phyloP scores from a whole-genome alignment of 2,797 vertebrate genomes.

The Lutjanus argentimaculatus region DNA sequence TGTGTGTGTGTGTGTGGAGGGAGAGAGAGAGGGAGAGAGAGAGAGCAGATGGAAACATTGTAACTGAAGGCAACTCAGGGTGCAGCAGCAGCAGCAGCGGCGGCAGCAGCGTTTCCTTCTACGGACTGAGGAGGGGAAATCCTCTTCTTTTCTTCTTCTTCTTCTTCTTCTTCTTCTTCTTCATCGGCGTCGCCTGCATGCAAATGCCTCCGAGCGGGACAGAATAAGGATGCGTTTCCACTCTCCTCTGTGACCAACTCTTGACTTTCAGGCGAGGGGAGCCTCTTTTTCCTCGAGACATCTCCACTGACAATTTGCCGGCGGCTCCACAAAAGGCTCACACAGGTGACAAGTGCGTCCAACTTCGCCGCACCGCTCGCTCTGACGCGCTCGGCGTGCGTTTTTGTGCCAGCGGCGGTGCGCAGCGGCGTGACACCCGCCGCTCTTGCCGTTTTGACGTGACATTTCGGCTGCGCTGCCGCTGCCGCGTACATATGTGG shows the following conservation, averaged over 20 bases:
- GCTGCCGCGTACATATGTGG: constrained; percentile 39
- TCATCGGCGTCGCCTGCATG: constrained; percentile 55
- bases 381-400: constrained; percentile 42
- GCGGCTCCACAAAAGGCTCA: constrained; percentile 42
- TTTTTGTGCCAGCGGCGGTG: constrained; percentile 31
- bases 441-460: constrained; percentile 34
- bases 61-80: constrained; percentile 62
- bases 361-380: constrained; percentile 50
- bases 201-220: constrained; percentile 41
- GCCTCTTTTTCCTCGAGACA: constrained; percentile 7
- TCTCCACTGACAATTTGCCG: constrained; percentile 19
- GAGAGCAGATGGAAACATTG: constrained; percentile 53
- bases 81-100: constrained; percentile 48
- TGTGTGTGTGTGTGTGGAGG: constrained; percentile 11
- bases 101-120: constrained; percentile 35
- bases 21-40: constrained; percentile 12
- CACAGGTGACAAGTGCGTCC: constrained; percentile 71
- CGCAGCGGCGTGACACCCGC: constrained; percentile 39
- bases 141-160: constrained; percentile 43
- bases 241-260: constrained; percentile 20
- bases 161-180: constrained; percentile 35
- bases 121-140: constrained; percentile 36
- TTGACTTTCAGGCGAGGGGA: constrained; percentile 30
- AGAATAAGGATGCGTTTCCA: constrained; percentile 25
- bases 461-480: constrained; percentile 36